Evolutionary conservation across 2,888 invertebrate genomes (phyloP).

Genomic region (Pimpla rufipes): DNA sequence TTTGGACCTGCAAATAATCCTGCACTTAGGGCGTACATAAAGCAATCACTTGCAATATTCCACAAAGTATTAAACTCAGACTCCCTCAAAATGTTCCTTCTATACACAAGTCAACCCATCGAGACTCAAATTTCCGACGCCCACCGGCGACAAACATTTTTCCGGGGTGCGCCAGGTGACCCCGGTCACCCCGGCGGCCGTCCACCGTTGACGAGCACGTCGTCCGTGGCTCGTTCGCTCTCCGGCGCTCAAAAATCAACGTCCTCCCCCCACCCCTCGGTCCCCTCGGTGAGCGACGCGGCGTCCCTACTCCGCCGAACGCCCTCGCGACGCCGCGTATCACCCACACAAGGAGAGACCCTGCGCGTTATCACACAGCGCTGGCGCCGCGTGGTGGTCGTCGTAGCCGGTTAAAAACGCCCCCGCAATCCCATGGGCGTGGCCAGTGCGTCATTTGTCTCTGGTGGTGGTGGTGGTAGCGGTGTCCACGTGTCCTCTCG

Average conservation of each 20-base stretch:
- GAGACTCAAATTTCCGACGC: too few relatives aligned
- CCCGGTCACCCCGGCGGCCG: slow-evolving; percentile 4
- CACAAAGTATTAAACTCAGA: too few relatives aligned
- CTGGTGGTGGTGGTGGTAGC: slow-evolving; percentile 69
- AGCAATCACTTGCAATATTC: too few relatives aligned
- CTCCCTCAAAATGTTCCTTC: too few relatives aligned
- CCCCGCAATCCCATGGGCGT: slow-evolving; percentile 79
- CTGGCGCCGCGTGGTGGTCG: slow-evolving; percentile 26
- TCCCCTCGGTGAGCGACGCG: slow-evolving; percentile 44
- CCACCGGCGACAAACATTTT: too few relatives aligned
- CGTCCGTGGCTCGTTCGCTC: slow-evolving; percentile 64
- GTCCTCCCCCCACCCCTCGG: slow-evolving; percentile 58
- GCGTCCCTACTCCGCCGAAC: slow-evolving; percentile 65
- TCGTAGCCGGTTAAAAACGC: slow-evolving; percentile 74
- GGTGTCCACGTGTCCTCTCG: slow-evolving; percentile 21
- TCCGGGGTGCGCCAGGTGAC: too few relatives aligned
- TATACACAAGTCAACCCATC: too few relatives aligned
- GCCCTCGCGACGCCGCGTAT: slow-evolving; percentile 64
- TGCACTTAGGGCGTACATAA: too few relatives aligned
- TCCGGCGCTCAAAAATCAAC: slow-evolving; percentile 76
- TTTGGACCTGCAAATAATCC: too few relatives aligned
- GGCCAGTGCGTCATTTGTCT: slow-evolving; percentile 82
- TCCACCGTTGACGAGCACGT: slow-evolving; percentile 69
- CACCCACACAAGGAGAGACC: slow-evolving; percentile 72
- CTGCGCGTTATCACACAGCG: slow-evolving; percentile 57